Conservation (phyloP, 2,888 invertebrate species). For the Mesoligia furuncula region DNA sequence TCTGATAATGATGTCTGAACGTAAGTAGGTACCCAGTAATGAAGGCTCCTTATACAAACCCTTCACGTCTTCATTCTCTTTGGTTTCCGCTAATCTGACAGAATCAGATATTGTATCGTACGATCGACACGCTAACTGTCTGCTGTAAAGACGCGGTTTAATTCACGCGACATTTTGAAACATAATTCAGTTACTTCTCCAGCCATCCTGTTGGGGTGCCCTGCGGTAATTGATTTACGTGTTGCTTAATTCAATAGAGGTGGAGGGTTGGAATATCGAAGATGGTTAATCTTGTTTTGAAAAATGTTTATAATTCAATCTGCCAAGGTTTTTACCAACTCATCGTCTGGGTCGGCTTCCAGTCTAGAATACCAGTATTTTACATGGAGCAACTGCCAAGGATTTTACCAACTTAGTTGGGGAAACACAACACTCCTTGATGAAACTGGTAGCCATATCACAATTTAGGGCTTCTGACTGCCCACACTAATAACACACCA, state of each 20-base stretch:
- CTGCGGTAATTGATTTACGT: neutral
- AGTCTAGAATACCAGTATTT: no score
- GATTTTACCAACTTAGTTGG: neutral
- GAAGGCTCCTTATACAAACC: constrained; percentile 16
- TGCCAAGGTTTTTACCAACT: no score
- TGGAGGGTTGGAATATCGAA: neutral
- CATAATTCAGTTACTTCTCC: neutral
- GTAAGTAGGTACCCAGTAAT: neutral
- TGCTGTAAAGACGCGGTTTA: neutral
- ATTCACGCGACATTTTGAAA: constrained; percentile 5
- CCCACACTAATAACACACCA: no score
- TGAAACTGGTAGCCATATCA: neutral
- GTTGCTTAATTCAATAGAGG: neutral
- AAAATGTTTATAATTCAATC: neutral
- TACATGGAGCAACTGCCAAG: no score
- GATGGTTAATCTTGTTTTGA: neutral
- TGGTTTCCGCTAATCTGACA: constrained; percentile 37
- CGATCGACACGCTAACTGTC: constrained; percentile 36
- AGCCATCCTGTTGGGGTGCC: no score
- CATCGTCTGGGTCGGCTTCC: no score
- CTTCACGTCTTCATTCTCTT: constrained; percentile 28
- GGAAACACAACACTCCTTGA: no score
- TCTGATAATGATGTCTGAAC: neutral
- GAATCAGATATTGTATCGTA: constrained; percentile 32
- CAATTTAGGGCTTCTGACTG: neutral